A percentile compares a stretch with the other conserved stretches of the same genome.
Evolutionary conservation across 2,797 vertebrate species (phyloP).

Genomic region (Anniella stebbinsi): DNA sequence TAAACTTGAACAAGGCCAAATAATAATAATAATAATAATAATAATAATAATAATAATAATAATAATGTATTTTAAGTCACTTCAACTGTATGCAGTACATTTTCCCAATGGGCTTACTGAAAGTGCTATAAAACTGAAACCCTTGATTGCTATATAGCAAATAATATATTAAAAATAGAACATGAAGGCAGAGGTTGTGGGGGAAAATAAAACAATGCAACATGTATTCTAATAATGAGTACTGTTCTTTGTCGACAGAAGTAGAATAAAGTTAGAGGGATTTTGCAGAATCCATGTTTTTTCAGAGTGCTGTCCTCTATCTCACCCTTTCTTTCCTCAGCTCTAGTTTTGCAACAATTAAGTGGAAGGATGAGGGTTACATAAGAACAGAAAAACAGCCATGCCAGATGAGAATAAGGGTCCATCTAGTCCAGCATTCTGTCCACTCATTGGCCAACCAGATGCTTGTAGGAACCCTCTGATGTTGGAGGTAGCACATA

Average conservation of each 20-base stretch:
- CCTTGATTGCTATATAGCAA: background rate
- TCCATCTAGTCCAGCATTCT: too few species aligned
- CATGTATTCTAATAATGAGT: background rate
- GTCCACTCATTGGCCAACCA: too few species aligned
- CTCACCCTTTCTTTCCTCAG: background rate
- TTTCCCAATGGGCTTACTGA: background rate
- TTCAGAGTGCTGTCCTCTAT: background rate
- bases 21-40: too few species aligned
- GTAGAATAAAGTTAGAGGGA: background rate
- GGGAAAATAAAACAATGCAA: background rate
- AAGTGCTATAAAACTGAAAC: background rate
- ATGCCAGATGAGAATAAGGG: too few species aligned
- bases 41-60: background rate
- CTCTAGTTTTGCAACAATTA: background rate
- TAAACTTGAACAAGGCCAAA: background rate
- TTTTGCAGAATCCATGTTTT: background rate
- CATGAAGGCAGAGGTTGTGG: background rate
- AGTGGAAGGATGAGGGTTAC: background rate
- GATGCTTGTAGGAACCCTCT: too few species aligned
- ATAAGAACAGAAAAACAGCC: too few species aligned
- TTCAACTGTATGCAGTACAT: background rate
- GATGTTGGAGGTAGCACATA: too few species aligned
- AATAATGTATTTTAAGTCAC: background rate
- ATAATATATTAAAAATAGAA: constrained; percentile 6
- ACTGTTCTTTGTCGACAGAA: background rate